These are phyloP conservation scores for Nyleta sp. DNA, from an alignment of 2,888 invertebrate genomes.

Conservation along the genomic window DNA sequence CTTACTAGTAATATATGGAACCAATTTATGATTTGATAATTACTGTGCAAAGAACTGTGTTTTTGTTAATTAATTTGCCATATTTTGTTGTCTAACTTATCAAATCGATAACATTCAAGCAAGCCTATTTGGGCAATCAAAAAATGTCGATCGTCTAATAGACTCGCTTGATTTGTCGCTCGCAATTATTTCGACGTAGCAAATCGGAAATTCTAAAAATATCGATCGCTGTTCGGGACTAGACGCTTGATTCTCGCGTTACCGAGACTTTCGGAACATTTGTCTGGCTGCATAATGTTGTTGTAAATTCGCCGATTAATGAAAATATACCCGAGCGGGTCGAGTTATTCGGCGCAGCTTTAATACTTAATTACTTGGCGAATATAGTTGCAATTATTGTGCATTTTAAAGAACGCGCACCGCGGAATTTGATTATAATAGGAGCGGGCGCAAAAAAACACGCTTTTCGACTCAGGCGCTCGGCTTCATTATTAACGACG, in stretches of 20 bases:
- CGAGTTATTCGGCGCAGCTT: neutral
- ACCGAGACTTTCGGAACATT: constrained; percentile 1
- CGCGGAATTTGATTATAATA: too few relatives aligned
- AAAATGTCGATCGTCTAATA: neutral
- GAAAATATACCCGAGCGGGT: neutral
- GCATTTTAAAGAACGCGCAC: too few relatives aligned
- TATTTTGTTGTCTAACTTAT: too few relatives aligned
- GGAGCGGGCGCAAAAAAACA: neutral
- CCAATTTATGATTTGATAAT: too few relatives aligned
- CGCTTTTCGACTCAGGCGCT: neutral
- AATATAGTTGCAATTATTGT: constrained; percentile 10
- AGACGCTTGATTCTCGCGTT: neutral
- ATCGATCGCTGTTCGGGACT: neutral
- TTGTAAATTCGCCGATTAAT: neutral
- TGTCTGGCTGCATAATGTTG: neutral
- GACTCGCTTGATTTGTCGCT: neutral
- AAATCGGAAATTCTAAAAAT: constrained; percentile 5
- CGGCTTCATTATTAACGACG: constrained; percentile 2
- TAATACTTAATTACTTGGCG: neutral
- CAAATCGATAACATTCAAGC: too few relatives aligned
- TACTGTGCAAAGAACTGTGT: too few relatives aligned
- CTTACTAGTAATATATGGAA: too few relatives aligned
- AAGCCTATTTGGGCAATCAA: too few relatives aligned
- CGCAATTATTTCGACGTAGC: neutral
- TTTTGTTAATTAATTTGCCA: too few relatives aligned